Base-by-base conservation (phyloP, 2,888 invertebrate genomes). In the Mamestra brassicae region DNA sequence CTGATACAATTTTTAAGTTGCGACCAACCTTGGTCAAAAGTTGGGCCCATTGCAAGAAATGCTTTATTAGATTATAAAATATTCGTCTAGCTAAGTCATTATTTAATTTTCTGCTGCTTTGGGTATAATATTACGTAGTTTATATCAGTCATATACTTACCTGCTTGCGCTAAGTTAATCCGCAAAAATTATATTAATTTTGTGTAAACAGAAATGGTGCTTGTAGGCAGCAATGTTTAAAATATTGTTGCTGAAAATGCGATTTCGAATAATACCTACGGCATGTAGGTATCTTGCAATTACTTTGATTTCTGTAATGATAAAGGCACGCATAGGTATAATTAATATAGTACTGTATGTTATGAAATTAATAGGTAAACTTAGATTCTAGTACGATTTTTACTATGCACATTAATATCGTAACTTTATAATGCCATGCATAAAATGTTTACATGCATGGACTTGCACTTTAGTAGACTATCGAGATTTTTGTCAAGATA, bases 391-490 rank as follows among this genome's bases (percentile, higher is more conserved):
- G 4, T 50, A 73, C n/a, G 5, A 15, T 58, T 72, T 54, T 55
- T 50, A 58, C 58, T 42, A 83, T 68, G 78, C 58, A 83, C 68
- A 47, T 8, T 58, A 61, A 55, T 58, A 34, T 71, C 34, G 15
- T 45, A 52, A 67, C 52, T 68, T 36, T 50, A 58, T 62, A 64
- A 58, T 54, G 67, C 13, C n/a, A 47, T 65, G 69, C 52, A 63
- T 76, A 50, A 58, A 55, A 47, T 54, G 45, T 64, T 34, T 50
- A 26, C 17, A 58, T 69, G 65, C 63, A 68, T 57, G 45, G 47
- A 38, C 42, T 69, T 83, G 63, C 80, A 81, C 83, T 50, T 67
- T 34, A 45, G 65, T 73, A 73, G 36, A 36, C 42, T 65, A 63
- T 65, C 11, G 34, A 71, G 58, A 66, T 71, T 71, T 71, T 62